Evolutionary conservation across 37 sponge, comb jelly and placozoan genomes (phyloP), one percentile per base, ranked within the genome.

Genomic region (Mnemiopsis leidyi): DNA sequence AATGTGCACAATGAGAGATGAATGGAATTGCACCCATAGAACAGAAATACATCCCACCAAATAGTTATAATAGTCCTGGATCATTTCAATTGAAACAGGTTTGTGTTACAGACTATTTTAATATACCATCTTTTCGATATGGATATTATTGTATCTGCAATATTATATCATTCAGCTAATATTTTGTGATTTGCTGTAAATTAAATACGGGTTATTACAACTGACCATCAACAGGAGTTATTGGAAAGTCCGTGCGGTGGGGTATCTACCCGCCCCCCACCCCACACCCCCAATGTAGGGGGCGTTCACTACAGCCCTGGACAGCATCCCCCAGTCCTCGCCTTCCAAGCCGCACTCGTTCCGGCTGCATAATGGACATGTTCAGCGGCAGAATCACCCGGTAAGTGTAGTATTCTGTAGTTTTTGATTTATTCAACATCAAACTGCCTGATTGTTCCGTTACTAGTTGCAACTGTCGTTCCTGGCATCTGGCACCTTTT

Each of bases 11-110:
- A 71, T 71, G 82, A 40, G 90, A 85, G 48, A 85, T 85, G 90
- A 85, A 85, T 40, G 90, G 90, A 40, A 38, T 85, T 36, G 90
- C 90, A 38, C 90, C 90, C 32, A 85, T 85, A 28, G 90, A 85
- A 23, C 90, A 39, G 30, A 85, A 79, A 79, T 79, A 79, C 23
- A 79, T 79, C 37, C 82, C 82, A 2, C 82, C 31, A 79, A 79
- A 85, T 39, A 40, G 61, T 25, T 85, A 40, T 32, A 77, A 32
- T 85, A 85, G 90, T 33, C 61, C 90, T 25, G 61, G 90, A 38
- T 40, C 61, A 25, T 85, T 85, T 85, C 90, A 38, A n/a, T 61
- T 85, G 24, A 85, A 85, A 39, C 90, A 85, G 90, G 90, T 85
- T 23, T 3, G 82, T n/a, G n/a, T n/a, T n/a, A n/a, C n/a, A n/a